Evolutionary conservation across 2,797 vertebrate genomes (phyloP).

Genomic region (Mallotus villosus): DNA sequence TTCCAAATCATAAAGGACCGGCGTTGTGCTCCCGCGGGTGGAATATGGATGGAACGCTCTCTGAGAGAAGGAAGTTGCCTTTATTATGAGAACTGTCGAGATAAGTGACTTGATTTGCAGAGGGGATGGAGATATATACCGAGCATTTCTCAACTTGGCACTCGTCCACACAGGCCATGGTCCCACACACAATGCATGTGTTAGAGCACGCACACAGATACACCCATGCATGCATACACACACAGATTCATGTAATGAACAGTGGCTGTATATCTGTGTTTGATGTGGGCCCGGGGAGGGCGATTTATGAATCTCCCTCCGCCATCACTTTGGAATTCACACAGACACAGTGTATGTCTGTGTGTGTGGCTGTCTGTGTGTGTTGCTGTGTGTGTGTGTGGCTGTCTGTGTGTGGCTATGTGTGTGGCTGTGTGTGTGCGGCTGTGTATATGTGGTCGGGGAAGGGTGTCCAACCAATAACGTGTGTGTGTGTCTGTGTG

Average conservation of each 20-base stretch:
- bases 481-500: background rate
- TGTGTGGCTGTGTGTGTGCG: too few species aligned
- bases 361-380: background rate
- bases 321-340: background rate
- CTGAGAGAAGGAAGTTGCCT: background rate
- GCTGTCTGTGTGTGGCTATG: too few species aligned
- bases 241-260: background rate
- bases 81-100: background rate
- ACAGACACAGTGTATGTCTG: background rate
- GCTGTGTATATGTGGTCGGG: too few species aligned
- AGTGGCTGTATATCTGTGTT: background rate
- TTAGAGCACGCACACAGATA: background rate
- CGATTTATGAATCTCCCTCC: background rate
- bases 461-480: too few species aligned
- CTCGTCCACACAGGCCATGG: too few species aligned
- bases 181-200: background rate
- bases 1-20: background rate
- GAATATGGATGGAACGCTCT: background rate
- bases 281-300: background rate
- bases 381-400: too few species aligned
- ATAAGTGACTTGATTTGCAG: background rate
- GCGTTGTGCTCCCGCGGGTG: background rate
- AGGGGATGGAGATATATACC: background rate
- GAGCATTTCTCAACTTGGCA: background rate
- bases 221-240: background rate